These are phyloP conservation scores for Criorhina ranunculi DNA, from an alignment of 2,888 invertebrate species.

Conservation along the genomic window DNA sequence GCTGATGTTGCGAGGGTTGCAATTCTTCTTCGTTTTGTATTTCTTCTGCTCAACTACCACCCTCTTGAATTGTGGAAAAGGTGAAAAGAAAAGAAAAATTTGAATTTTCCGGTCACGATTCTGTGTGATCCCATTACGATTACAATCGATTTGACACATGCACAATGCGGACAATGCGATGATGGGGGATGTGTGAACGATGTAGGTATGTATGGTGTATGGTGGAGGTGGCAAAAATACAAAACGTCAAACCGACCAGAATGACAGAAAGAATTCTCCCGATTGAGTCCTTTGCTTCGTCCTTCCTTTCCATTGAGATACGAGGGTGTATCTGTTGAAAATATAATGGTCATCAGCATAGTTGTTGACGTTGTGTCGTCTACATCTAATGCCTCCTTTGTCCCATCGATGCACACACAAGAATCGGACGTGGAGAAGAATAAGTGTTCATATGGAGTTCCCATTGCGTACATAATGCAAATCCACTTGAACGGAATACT, in stretches of 20 bases:
- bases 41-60: background rate
- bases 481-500: conserved; percentile 68
- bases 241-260: conserved; percentile 53
- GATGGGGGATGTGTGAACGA: conserved; percentile 30
- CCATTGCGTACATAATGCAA: conserved; percentile 57
- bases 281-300: background rate
- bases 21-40: conserved; percentile 4
- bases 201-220: no score
- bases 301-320: background rate
- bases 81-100: conserved; percentile 43
- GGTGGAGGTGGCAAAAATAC: conserved; percentile 43
- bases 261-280: conserved; percentile 63
- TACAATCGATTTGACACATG: conserved; percentile 76
- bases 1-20: no score
- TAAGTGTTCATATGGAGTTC: conserved; percentile 48
- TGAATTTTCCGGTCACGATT: conserved; percentile 77
- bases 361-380: conserved; percentile 18
- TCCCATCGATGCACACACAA: conserved; percentile 28
- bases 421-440: conserved; percentile 49
- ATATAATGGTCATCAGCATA: conserved; percentile 42
- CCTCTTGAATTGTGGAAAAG: background rate
- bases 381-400: conserved; percentile 48
- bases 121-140: conserved; percentile 73
- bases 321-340: background rate
- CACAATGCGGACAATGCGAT: conserved; percentile 54